Base-by-base conservation (phyloP, 2,797 vertebrate genomes). In the Ptychobarbus kaznakovi region DNA sequence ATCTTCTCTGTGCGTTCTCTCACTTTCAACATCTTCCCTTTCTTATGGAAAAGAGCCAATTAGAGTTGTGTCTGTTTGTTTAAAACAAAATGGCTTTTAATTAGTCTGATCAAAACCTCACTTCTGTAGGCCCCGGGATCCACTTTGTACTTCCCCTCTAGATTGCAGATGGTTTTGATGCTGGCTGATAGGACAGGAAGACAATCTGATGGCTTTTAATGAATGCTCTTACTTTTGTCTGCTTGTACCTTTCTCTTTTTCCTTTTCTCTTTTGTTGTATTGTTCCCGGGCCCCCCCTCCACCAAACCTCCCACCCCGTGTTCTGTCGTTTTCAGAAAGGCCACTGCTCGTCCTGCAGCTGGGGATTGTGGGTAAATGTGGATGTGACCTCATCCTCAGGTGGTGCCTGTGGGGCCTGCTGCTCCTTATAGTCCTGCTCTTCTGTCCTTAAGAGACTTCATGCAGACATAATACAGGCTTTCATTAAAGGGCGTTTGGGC, bases 11-110 rank as follows among this genome's bases (percentile, higher is more conserved):
- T 93, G 93, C 94, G 85, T 95, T 96, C 94, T 96, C 96, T 96
- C 94, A 97, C 97, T 99, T 99, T 98, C 97, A 99, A 97, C 97
- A 97, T 98, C 95, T 96, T 96, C 93, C 94, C 97, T 99, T 99
- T 99, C 97, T 99, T 97, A 99, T 99, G 98, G 97, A 99, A 98
- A 99, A 97, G 96, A 99, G 97, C 97, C 98, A 99, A 99, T 99
- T 99, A 99, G 96, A 98, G 95, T 96, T 95, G 91, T 98, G 97
- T 98, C 97, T 99, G 97, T 99, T 99, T 99, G 98, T 99, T 98
- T 99, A 96, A 98, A 97, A 98, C 96, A 99, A 99, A 99, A 99
- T 98, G 97, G 96, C 96, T 98, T 97, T 99, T 99, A 99, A 99
- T 99, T 99, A 99, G 97, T 91, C 90, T 96, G 97, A 99, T 99